These are phyloP conservation scores for Mayetiola destructor DNA, from an alignment of 2,888 invertebrate species.

Conservation along the genomic window DNA sequence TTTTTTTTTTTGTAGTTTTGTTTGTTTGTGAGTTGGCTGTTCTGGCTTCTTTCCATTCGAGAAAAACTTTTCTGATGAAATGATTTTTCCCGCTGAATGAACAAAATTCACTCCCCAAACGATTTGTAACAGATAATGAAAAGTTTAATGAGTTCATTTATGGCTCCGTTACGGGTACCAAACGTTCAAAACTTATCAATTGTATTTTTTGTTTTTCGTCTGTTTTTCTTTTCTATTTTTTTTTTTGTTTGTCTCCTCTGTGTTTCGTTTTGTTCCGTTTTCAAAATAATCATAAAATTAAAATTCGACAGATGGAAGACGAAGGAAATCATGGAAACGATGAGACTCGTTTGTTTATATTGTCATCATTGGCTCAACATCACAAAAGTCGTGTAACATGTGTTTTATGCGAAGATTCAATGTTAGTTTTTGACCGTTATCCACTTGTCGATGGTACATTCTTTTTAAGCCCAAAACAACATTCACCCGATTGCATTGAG, in stretches of 20 bases:
- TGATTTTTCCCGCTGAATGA: no score
- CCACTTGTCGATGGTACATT: conserved; percentile 96
- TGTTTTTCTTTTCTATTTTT: background rate
- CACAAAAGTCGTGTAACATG: conserved; percentile 75
- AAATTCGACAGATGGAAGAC: conserved; percentile 71
- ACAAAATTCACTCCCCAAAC: no score
- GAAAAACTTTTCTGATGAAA: no score
- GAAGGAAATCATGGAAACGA: conserved; percentile 98
- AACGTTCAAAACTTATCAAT: background rate
- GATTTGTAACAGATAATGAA: no score
- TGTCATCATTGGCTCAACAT: conserved; percentile 84
- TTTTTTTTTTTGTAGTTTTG: no score
- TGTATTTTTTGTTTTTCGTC: background rate
- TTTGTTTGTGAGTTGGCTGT: no score
- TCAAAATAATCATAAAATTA: background rate
- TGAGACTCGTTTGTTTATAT: conserved; percentile 89
- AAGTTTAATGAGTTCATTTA: no score
- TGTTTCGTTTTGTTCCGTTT: background rate
- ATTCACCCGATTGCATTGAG: conserved; percentile 75
- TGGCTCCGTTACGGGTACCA: background rate
- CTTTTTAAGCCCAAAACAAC: conserved; percentile 89
- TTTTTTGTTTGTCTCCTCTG: background rate
- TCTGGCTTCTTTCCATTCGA: no score
- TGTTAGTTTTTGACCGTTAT: conserved; percentile 93
- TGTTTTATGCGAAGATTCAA: conserved; percentile 73